These are phyloP conservation scores for Garrulus glandarius DNA, from an alignment of 2,797 vertebrate species.

Conservation along the genomic window DNA sequence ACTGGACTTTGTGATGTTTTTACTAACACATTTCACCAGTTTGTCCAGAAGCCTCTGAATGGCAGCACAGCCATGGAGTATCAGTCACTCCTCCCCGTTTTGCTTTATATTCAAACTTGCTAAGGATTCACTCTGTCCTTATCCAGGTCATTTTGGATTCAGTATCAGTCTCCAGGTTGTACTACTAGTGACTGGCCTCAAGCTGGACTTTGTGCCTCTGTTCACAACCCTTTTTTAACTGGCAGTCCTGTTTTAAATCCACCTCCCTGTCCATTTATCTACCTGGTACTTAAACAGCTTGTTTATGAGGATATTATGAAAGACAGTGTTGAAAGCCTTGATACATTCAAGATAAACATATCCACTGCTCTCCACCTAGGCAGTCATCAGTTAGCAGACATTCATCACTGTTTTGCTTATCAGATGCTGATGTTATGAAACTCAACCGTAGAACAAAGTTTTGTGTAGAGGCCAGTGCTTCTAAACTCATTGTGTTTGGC, in stretches of 20 bases:
- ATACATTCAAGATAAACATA: not conserved
- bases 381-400: not conserved
- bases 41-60: not conserved
- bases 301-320: not conserved
- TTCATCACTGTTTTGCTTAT: not conserved
- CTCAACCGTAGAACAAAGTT: not conserved
- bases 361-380: not conserved
- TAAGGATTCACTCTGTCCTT: not conserved
- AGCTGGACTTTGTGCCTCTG: not conserved
- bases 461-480: not conserved
- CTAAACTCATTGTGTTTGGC: not conserved
- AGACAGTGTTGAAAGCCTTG: not conserved
- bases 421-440: not conserved
- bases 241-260: not conserved
- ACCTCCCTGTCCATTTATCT: not conserved
- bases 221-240: not conserved
- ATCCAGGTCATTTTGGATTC: not conserved
- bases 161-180: not conserved
- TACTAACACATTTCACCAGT: not conserved
- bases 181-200: not conserved
- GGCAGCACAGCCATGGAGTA: not conserved
- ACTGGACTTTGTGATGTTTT: not conserved
- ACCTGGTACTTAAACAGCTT: not conserved
- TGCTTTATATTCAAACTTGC: not conserved
- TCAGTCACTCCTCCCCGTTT: not conserved